phyloP scores from a whole-genome alignment of 2,888 invertebrate species.

The Flexamia atlantica region DNA sequence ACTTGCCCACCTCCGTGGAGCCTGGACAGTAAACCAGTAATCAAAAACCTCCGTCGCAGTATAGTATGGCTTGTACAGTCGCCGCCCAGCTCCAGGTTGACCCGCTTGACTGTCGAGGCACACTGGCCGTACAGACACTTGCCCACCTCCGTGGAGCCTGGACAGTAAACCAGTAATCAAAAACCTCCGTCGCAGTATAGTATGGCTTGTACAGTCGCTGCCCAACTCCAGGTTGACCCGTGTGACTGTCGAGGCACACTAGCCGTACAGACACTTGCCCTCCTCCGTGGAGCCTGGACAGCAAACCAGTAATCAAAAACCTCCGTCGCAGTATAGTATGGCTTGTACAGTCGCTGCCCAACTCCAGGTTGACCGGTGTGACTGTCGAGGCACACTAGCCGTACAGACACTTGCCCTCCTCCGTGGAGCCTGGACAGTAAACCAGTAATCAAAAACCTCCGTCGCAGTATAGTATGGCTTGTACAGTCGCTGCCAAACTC shows the following conservation, averaged over 20 bases:
- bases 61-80: no score
- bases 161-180: no score
- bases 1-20: constrained; percentile 79
- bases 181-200: no score
- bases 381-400: constrained; percentile 77
- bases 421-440: no score
- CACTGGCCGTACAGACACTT: constrained; percentile 77
- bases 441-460: no score
- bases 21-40: constrained; percentile 72
- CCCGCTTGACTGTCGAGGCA: constrained; percentile 78
- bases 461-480: no score
- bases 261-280: constrained; percentile 77
- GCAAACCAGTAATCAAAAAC: no score
- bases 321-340: no score
- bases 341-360: constrained; percentile 75
- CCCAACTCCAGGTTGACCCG: constrained; percentile 80
- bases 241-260: constrained; percentile 78
- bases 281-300: constrained; percentile 78
- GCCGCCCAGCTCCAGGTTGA: constrained; percentile 79
- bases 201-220: no score
- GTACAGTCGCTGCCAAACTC: constrained; percentile 77
- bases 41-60: no score
- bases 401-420: constrained; percentile 78
- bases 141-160: constrained; percentile 78
- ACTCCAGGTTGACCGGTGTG: constrained; percentile 79